phyloP scores from a whole-genome alignment of 2,113 vertebrate genomes.

The Columbina picui region DNA sequence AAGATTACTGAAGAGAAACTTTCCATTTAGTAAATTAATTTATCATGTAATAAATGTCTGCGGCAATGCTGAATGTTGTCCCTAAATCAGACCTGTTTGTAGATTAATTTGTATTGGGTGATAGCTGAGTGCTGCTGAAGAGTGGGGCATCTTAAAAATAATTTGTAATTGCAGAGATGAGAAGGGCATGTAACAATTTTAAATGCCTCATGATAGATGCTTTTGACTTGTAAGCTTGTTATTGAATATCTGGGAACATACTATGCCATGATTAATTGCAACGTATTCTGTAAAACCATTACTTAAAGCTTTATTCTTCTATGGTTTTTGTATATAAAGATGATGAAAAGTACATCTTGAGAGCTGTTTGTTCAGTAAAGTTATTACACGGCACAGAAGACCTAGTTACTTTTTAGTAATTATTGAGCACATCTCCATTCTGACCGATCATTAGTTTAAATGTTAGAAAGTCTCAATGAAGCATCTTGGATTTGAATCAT shows the following conservation, averaged over 20 bases:
- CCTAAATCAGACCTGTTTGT: slow-evolving; percentile 1
- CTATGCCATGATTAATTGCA: slow-evolving; percentile 31
- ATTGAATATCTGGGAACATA: slow-evolving; percentile 1
- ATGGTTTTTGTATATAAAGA: slow-evolving; percentile 61
- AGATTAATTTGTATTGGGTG: background rate
- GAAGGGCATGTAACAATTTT: background rate
- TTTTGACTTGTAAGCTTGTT: slow-evolving; percentile 21
- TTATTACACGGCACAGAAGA: background rate
- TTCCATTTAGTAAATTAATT: slow-evolving; percentile 27
- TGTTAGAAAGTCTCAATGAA: background rate
- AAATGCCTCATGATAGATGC: background rate
- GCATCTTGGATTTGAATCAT: background rate
- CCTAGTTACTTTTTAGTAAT: background rate
- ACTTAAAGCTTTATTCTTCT: slow-evolving; percentile 71
- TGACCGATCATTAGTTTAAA: background rate
- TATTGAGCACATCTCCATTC: background rate
- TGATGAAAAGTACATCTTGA: slow-evolving; percentile 8
- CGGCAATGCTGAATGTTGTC: slow-evolving; percentile 20
- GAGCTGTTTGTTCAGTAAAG: slow-evolving; percentile 62
- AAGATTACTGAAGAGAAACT: background rate
- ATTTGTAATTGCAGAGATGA: background rate
- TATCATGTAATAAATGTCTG: slow-evolving; percentile 40
- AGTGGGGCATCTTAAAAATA: background rate
- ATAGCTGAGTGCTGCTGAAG: background rate
- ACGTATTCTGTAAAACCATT: slow-evolving; percentile 45